These are phyloP conservation scores for Anthopleura xanthogrammica DNA, from an alignment of 92 coral and sea anemone genomes.

Conservation along the genomic window DNA sequence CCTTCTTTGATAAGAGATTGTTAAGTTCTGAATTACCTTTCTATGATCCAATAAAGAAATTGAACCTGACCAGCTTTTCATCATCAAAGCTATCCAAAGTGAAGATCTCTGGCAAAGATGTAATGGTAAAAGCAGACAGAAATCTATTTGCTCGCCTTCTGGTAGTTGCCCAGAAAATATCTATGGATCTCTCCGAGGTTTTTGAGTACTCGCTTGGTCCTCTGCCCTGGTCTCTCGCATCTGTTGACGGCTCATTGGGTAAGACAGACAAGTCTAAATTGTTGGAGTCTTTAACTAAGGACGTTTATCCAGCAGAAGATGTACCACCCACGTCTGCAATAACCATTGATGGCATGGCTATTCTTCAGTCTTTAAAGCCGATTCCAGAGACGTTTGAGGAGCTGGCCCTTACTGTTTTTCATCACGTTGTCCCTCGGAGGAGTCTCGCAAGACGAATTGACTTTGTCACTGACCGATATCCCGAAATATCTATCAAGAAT, in stretches of 20 bases:
- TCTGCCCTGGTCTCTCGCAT: slow-evolving; percentile 66
- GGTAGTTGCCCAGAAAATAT: slow-evolving; percentile 54
- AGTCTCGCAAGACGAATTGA: slow-evolving; percentile 39
- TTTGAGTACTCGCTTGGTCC: slow-evolving; percentile 58
- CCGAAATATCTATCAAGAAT: slow-evolving; percentile 46
- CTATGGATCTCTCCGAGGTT: slow-evolving; percentile 47
- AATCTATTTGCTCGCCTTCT: slow-evolving; percentile 56
- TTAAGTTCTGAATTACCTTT: slow-evolving; percentile 29
- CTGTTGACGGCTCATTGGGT: slow-evolving; percentile 56
- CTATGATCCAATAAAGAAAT: slow-evolving; percentile 33
- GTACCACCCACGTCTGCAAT: slow-evolving; percentile 48
- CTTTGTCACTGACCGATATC: slow-evolving; percentile 49
- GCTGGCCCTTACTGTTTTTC: slow-evolving; percentile 17
- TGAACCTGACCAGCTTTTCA: slow-evolving; percentile 45
- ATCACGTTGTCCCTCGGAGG: slow-evolving; percentile 26
- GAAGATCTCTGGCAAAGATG: slow-evolving; percentile 38
- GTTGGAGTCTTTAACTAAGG: slow-evolving; percentile 27
- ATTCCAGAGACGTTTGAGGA: slow-evolving; percentile 36
- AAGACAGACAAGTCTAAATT: slow-evolving; percentile 64
- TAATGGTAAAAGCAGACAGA: slow-evolving; percentile 49
- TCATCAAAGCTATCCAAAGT: slow-evolving; percentile 25
- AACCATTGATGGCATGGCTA: slow-evolving; percentile 52
- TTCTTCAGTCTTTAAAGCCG: slow-evolving; percentile 35
- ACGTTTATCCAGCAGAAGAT: slow-evolving; percentile 57
- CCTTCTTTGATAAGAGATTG: slow-evolving; percentile 33